Evolutionary conservation across 2,797 vertebrate species (phyloP), one percentile per base, ranked within the genome.

Genomic region (Adelosebastes latens): DNA sequence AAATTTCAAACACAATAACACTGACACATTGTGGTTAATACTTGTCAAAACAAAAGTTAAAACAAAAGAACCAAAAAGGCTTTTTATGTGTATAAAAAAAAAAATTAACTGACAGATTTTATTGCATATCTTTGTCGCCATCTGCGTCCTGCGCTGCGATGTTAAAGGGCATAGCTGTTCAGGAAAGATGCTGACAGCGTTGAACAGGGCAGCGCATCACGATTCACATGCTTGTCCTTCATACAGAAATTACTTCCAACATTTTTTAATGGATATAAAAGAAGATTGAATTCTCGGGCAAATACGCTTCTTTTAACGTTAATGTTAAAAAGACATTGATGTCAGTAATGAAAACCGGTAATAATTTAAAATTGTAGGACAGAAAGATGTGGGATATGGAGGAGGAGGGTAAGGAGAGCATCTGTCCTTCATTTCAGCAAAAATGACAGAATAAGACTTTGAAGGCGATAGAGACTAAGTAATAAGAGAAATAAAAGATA

Each of bases 1-100:
- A 71, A 72, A 87, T 87, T 91, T 89, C 87, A 90, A 86, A 88
- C 64, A 79, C 62, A 92, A 84, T 86, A 66, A 83, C n/a, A 29
- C 16, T 80, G 79, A 89, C 62, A 72, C 42, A 61, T 46, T 6
- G 34, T 46, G 87, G 84, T 84, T 84, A 58, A 77, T 72, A 72
- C 77, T 66, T 87, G 81, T 84, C 81, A 83, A 72, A 90, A 90
- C 60, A 85, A 77, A 82, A 29, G 24, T 8, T 46, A n/a, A 74
- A 79, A 82, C 77, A 88, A 86, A 77, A 77, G 70, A 70, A 77
- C 58, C 11, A 42, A 64, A 82, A 42, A 59, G 34, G 63, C 7
- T 71, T 88, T 85, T 86, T 46, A 64, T 73, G 46, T 75, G 56
- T 72, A 65, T 81, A 6, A 20, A 29, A 25, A 73, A 75, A 69